phyloP scores from a whole-genome alignment of 2,113 vertebrate species.

The pig (Sus scrofa) region T2T-Sscrofa CM000817.6:158965501-158966000 shows the following conservation, averaged over 20 bases:
- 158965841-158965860: background rate
- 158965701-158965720: background rate
- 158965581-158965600: background rate
- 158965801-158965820: background rate
- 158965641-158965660: background rate
- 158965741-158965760: background rate
- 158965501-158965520: background rate
- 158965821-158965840: background rate
- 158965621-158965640: background rate
- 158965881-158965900: background rate
- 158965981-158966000: background rate
- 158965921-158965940: constrained; percentile 10
- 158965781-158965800: background rate
- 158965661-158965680: background rate
- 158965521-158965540: background rate
- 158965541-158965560: background rate
- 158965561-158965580: background rate
- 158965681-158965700: background rate
- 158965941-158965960: background rate
- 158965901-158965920: background rate
- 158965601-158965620: background rate
- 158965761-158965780: background rate
- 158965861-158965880: background rate
- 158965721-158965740: background rate
- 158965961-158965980: background rate